phyloP scores from a whole-genome alignment of 2,888 invertebrate species.

The Alcis repandata region DNA sequence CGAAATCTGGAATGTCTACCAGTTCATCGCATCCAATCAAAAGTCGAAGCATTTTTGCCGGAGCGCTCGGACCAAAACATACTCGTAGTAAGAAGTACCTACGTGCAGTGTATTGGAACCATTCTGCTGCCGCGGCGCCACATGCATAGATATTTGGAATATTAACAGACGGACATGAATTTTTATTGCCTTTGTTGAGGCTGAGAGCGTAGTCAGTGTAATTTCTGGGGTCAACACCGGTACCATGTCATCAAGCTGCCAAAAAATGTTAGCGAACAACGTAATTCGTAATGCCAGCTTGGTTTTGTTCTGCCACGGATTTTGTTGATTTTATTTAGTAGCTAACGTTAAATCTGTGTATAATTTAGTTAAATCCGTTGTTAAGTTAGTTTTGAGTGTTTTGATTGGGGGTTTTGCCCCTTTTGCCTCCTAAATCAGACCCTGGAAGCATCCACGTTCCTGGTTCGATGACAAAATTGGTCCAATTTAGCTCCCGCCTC shows the following conservation, averaged over 20 bases:
- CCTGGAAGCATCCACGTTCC: background rate
- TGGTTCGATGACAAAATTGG: constrained; percentile 26
- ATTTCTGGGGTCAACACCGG: too few species aligned
- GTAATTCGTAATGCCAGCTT: too few species aligned
- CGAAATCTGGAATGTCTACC: background rate
- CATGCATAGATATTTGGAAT: constrained; percentile 24
- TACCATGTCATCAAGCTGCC: too few species aligned
- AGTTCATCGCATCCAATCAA: constrained; percentile 26
- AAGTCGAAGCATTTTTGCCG: constrained; percentile 6
- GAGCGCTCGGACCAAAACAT: background rate
- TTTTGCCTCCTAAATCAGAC: background rate
- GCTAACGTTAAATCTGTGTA: too few species aligned
- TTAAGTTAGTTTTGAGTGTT: too few species aligned
- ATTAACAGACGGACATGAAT: constrained; percentile 33
- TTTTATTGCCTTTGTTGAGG: constrained; percentile 28
- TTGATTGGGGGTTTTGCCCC: too few species aligned
- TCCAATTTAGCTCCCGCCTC: constrained; percentile 19
- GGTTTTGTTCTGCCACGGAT: too few species aligned
- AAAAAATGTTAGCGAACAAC: too few species aligned
- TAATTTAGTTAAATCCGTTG: too few species aligned
- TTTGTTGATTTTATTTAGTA: background rate
- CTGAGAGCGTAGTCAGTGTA: background rate
- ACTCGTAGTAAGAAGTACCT: background rate
- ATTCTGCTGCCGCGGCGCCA: constrained; percentile 1
- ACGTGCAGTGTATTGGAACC: background rate